Conservation (phyloP, 2,113 vertebrate genomes). For the Strix aluco region DNA sequence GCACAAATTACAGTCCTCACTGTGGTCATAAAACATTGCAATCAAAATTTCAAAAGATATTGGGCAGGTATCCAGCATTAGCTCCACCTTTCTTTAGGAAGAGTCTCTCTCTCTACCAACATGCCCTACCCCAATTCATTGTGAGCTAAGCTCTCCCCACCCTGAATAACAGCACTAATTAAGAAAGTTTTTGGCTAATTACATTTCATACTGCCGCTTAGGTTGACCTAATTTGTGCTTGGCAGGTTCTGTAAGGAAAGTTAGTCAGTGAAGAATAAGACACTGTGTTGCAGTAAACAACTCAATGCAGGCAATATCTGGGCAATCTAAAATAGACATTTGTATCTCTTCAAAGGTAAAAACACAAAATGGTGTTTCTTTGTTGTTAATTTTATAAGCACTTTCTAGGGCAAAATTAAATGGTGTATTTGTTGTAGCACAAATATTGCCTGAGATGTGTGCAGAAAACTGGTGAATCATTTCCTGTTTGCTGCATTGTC, state of each 20-base stretch:
- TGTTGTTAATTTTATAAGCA: background rate
- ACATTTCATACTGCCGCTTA: conserved; percentile 52
- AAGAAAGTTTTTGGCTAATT: conserved; percentile 60
- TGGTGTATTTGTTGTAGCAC: background rate
- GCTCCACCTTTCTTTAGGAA: conserved; percentile 34
- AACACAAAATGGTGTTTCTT: background rate
- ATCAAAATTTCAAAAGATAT: conserved; percentile 47
- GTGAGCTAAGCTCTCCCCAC: conserved; percentile 60
- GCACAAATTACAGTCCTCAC: background rate
- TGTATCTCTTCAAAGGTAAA: background rate
- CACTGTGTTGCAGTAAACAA: conserved; percentile 49
- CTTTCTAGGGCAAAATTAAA: background rate
- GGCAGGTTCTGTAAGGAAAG: conserved; percentile 27
- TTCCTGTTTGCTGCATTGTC: background rate
- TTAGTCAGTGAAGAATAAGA: conserved; percentile 31
- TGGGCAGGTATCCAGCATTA: background rate
- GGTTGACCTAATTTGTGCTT: conserved; percentile 71
- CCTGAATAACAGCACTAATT: conserved; percentile 49
- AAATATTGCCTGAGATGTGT: background rate
- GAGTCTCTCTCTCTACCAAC: background rate
- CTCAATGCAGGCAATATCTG: background rate
- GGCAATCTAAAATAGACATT: background rate
- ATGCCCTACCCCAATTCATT: background rate
- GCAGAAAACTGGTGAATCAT: background rate
- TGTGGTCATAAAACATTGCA: background rate